Conservation (phyloP, 2,888 invertebrate genomes). For the Pedicia rivosa region DNA sequence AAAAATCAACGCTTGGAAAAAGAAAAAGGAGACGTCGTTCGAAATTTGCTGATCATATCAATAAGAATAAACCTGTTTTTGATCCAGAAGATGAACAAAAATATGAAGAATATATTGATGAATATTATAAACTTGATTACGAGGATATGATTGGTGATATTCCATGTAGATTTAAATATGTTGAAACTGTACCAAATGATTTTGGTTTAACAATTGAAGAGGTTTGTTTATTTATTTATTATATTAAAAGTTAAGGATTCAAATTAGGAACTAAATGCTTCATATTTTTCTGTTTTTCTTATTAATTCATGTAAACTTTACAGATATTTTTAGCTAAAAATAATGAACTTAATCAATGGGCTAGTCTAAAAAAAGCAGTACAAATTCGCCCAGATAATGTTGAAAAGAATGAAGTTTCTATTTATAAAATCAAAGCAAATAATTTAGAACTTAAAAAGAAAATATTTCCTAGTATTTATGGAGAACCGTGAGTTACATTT, state of each 20-base stretch:
- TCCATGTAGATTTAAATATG: slow-evolving; percentile 86
- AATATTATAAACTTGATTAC: slow-evolving; percentile 88
- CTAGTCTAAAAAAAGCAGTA: slow-evolving; percentile 75
- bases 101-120: slow-evolving; percentile 80
- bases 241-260: too few relatives aligned
- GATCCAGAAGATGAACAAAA: slow-evolving; percentile 58
- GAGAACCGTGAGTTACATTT: neutral
- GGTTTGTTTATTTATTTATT: slow-evolving; percentile 45
- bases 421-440: slow-evolving; percentile 55
- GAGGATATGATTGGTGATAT: slow-evolving; percentile 89
- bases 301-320: slow-evolving; percentile 15
- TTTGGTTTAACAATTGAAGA: slow-evolving; percentile 86
- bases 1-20: slow-evolving; percentile 38
- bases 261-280: neutral
- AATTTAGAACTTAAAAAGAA: slow-evolving; percentile 61
- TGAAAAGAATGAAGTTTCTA: slow-evolving; percentile 63
- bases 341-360: slow-evolving; percentile 90
- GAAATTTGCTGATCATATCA: slow-evolving; percentile 57
- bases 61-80: slow-evolving; percentile 66
- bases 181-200: slow-evolving; percentile 74
- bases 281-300: slow-evolving; percentile 9
- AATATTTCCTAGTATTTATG: slow-evolving; percentile 61
- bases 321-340: slow-evolving; percentile 85
- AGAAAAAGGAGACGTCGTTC: slow-evolving; percentile 49
- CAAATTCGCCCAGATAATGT: slow-evolving; percentile 58